Evolutionary conservation across 2,113 vertebrate species (phyloP), one percentile per base, ranked within the genome.

Genomic region (Cervus canadensis): DNA sequence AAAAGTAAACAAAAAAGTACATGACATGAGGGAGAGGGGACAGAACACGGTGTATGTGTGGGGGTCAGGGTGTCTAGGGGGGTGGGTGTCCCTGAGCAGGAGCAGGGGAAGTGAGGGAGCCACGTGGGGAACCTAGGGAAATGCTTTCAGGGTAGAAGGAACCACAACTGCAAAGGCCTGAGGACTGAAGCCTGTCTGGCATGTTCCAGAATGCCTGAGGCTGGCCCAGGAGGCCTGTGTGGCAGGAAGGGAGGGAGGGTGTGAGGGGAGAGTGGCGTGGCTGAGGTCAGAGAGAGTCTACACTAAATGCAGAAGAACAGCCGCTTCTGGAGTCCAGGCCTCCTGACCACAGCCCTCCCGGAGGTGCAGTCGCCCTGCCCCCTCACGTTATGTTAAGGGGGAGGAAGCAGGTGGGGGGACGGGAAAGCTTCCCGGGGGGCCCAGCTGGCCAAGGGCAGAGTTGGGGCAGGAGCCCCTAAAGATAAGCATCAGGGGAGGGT

Each of bases 301-400:
- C 11, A 8, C 19, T 14, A 10, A 90, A 50, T 11, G 57, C 56
- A 62, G 19, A 85, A 60, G 15, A 85, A 21, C 10, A 8, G 40
- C 21, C 5, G 7, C 89, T 64, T 40, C 12, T 0, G 6, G 81
- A 21, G 79, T 33, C 33, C 79, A 54, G 33, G 12, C 33, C 79
- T n/a, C 52, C 56, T 23, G 78, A 85, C 52, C 52, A 52, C 26
- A 45, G 95, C 30, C 48, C 59, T 50, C 60, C 21, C 3, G 50
- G 36, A 25, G 5, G 10, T 0, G 5, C 1, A 4, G 25, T 43
- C 1, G 26, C 30, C 60, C 43, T 0, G 19, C 30, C 57, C 57
- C 87, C 64, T 3, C 23, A 36, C 3, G 16, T 9, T 19, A 6
- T 0, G 16, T 9, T 52, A 12, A 0, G 1, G 43, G 81, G 26